These are phyloP conservation scores for Leptinotarsa rubiginosa DNA, from an alignment of 2,888 invertebrate genomes.

Conservation along the genomic window DNA sequence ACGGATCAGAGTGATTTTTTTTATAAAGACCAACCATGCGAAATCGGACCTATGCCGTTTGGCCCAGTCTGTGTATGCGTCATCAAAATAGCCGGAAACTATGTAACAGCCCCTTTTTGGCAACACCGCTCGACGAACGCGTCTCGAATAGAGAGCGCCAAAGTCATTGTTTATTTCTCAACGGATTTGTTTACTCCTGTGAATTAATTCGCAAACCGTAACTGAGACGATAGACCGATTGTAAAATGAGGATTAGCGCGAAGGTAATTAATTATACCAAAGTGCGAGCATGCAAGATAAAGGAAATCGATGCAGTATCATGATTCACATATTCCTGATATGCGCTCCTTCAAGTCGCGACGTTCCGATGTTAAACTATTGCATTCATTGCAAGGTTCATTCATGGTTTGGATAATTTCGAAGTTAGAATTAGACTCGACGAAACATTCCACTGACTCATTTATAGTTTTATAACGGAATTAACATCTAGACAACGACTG, in stretches of 20 bases:
- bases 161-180: conserved; percentile 18
- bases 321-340: neutral
- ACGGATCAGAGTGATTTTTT: no score
- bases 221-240: neutral
- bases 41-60: no score
- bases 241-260: neutral
- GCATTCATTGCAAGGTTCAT: neutral
- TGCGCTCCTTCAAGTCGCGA: neutral
- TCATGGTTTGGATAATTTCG: neutral
- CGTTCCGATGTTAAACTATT: neutral
- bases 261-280: neutral
- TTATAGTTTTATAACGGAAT: neutral
- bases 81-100: neutral
- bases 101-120: neutral
- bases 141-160: neutral
- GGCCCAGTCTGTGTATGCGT: neutral
- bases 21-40: no score
- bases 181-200: conserved; percentile 19
- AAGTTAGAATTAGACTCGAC: neutral
- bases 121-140: neutral
- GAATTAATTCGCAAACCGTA: conserved; percentile 10
- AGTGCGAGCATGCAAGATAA: neutral
- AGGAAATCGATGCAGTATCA: neutral
- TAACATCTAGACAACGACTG: no score
- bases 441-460: conserved; percentile 4